Base-by-base conservation (phyloP, 2,113 vertebrate species). In the Dendrocopos noguchii region DNA sequence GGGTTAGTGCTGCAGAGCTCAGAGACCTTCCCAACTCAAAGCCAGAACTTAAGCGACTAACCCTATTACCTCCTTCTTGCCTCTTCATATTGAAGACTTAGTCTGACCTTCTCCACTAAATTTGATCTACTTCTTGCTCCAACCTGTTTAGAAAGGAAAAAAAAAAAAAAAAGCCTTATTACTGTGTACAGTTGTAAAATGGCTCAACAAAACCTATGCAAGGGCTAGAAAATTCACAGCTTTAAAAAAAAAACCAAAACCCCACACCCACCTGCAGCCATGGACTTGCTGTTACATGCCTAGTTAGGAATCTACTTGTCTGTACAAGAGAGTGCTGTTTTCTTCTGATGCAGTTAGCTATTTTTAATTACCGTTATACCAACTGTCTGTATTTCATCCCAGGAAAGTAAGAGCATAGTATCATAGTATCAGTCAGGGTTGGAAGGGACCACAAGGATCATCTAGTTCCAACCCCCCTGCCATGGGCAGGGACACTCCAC, bases 31-130 rank as follows among this genome's bases (percentile, higher is more conserved):
- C 53, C 39, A 64, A 12, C 44, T 28, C 34, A 2, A 9, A 17
- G 6, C 74, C 15, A 7, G 7, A 20, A 18, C 29, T 36, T 4
- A 13, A 88, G 27, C 47, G 21, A 70, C 64, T 17, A 59, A 59
- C 19, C 52, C 84, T 3, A 4, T 92, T 97, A 98, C 98, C 98
- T 98, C 93, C 98, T 97, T 87, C 98, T 98, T 80, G 98, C 98
- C 94, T 98, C 98, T 95, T 98, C 98, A 24, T 98, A 98, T 52
- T 98, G 98, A 33, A 98, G 98, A 56, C 98, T 98, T 53, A 98
- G 96, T 59, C 98, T 97, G 97, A 98, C 98, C 94, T 98, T 98
- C 94, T 98, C 98, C 55, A 98, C 98, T 94, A 98, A 95, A 80
- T 96, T 98, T n/a, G 97, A 97, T 96, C 97, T 96, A 66, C 91